phyloP scores from a whole-genome alignment of 2,888 invertebrate species.

The Odontocerum albicorne region DNA sequence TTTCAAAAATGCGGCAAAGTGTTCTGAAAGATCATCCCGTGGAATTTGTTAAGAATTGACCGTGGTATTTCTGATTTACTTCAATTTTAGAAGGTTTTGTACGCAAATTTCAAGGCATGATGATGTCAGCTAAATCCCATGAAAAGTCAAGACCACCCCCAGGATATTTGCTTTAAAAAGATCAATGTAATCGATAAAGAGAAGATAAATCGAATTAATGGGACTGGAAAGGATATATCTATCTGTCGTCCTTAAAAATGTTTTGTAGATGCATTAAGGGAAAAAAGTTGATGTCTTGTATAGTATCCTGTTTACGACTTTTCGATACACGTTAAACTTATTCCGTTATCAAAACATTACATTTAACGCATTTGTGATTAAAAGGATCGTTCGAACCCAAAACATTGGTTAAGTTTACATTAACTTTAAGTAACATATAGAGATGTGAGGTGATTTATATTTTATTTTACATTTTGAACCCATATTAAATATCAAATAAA shows the following conservation, averaged over 20 bases:
- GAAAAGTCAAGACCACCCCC: slow-evolving; percentile 27
- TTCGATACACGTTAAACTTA: no score
- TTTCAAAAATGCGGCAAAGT: slow-evolving; percentile 8
- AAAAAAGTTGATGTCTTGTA: neutral
- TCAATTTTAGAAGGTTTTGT: slow-evolving; percentile 29
- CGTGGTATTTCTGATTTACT: slow-evolving; percentile 31
- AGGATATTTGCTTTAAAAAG: neutral
- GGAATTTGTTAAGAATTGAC: slow-evolving; percentile 19
- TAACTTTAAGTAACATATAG: no score
- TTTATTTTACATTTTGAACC: no score
- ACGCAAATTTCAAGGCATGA: slow-evolving; percentile 31
- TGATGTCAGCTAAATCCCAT: slow-evolving; percentile 26
- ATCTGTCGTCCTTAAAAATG: neutral
- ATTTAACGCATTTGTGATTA: no score
- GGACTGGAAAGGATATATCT: neutral
- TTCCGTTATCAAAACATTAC: no score
- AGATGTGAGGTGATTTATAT: no score
- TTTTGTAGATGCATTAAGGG: neutral
- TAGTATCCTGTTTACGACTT: no score
- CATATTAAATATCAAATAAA: no score
- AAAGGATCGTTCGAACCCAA: no score
- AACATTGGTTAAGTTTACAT: no score
- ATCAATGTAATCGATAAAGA: neutral
- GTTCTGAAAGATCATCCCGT: neutral
- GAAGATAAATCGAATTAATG: neutral